phyloP scores from a whole-genome alignment of 2,797 vertebrate genomes.

The Zenarchopterus dispar region DNA sequence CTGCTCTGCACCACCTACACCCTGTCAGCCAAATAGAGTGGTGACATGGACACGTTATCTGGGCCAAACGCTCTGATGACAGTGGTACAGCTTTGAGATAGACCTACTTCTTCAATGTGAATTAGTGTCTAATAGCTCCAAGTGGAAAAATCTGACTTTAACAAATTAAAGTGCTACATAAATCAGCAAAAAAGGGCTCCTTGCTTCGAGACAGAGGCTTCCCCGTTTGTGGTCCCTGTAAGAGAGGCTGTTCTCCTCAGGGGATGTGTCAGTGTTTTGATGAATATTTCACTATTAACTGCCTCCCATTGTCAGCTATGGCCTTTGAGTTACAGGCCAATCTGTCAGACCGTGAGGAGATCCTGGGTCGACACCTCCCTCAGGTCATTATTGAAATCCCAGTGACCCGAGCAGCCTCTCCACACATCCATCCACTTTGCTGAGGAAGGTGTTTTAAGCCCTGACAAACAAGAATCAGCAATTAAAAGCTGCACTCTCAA shows the following conservation, averaged over 20 bases:
- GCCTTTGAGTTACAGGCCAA: conserved; percentile 81
- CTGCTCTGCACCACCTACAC: conserved; percentile 54
- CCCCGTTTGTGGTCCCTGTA: conserved; percentile 53
- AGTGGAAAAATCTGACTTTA: conserved; percentile 45
- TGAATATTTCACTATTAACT: conserved; percentile 86
- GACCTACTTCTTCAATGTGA: conserved; percentile 47
- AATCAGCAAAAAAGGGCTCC: conserved; percentile 54
- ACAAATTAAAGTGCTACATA: conserved; percentile 38
- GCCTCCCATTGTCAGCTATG: conserved; percentile 81
- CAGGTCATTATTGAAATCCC: conserved; percentile 81
- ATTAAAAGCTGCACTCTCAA: conserved; percentile 73
- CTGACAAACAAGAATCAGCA: conserved; percentile 79
- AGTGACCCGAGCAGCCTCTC: conserved; percentile 68
- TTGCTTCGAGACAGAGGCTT: conserved; percentile 43
- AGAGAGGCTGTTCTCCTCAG: conserved; percentile 61
- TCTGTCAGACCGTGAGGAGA: conserved; percentile 76
- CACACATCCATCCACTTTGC: conserved; percentile 69
- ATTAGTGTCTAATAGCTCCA: conserved; percentile 50
- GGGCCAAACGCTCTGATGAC: conserved; percentile 48
- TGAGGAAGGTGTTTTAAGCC: conserved; percentile 77
- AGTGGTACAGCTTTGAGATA: conserved; percentile 38
- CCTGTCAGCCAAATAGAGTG: conserved; percentile 65
- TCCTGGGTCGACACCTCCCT: conserved; percentile 76
- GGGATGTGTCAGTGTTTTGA: conserved; percentile 79
- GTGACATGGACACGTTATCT: conserved; percentile 52